Conservation (phyloP, 1,140 invertebrate genomes). For the Drosophila saltans region DNA sequence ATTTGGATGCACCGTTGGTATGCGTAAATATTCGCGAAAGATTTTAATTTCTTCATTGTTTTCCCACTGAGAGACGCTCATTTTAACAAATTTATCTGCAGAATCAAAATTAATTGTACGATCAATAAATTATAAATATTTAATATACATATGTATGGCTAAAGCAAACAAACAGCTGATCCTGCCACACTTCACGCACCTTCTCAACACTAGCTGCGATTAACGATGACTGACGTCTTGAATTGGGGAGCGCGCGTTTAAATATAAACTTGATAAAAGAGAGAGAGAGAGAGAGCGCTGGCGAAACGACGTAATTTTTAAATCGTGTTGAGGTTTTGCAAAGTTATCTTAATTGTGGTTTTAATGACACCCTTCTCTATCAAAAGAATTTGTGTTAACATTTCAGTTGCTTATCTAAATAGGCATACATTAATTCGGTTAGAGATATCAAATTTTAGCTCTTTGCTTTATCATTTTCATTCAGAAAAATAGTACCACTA, state of each 20-base stretch:
- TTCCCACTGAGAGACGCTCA: slow-evolving; percentile 68
- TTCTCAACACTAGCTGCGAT: slow-evolving; percentile 58
- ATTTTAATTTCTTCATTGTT: slow-evolving; percentile 89
- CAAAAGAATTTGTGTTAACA: slow-evolving; percentile 33
- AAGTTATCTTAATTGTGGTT: slow-evolving; percentile 24
- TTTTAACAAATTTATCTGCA: slow-evolving; percentile 27
- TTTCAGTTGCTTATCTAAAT: slow-evolving; percentile 46
- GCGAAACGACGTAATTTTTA: slow-evolving; percentile 12
- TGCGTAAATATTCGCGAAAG: slow-evolving; percentile 91
- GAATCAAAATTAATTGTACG: background rate
- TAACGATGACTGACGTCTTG: slow-evolving; percentile 40
- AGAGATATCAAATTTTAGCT: background rate
- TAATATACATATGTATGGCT: slow-evolving; percentile 18
- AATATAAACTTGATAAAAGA: slow-evolving; percentile 48
- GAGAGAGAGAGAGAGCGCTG: background rate
- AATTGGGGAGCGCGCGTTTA: slow-evolving; percentile 38
- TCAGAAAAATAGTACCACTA: slow-evolving; percentile 4
- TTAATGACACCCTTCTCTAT: slow-evolving; percentile 20
- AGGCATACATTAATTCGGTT: slow-evolving; percentile 4
- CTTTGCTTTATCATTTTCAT: slow-evolving; percentile 4
- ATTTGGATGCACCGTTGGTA: slow-evolving; percentile 92
- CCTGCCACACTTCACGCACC: slow-evolving; percentile 34
- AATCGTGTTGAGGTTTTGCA: slow-evolving; percentile 40
- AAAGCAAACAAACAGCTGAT: slow-evolving; percentile 19
- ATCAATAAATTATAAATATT: background rate